Evolutionary conservation across 2,113 vertebrate species (phyloP).

Genomic region (Poecile atricapillus): DNA sequence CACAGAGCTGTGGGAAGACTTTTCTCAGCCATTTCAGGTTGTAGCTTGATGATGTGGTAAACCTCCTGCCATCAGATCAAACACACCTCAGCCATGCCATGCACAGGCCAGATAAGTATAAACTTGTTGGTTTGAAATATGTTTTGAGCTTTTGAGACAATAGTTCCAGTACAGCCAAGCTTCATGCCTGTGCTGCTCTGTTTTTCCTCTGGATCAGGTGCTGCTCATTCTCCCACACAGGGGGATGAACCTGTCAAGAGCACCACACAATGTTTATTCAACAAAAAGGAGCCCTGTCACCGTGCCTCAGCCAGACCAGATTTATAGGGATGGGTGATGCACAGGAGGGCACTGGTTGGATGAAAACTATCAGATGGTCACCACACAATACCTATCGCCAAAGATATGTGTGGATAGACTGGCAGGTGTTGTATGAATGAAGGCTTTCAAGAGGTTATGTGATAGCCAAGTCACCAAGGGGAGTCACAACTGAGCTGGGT

Average conservation of each 20-base stretch:
- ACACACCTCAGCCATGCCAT: not conserved
- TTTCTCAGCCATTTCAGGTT: not conserved
- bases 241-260: fast-evolving
- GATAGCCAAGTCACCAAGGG: not conserved
- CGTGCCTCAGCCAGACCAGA: not conserved
- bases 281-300: not conserved
- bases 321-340: not conserved
- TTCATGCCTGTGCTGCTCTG: not conserved
- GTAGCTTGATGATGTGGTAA: not conserved
- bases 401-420: fast-evolving
- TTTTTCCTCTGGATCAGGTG: not conserved
- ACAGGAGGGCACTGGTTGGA: not conserved
- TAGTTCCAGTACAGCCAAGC: not conserved
- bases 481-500: not conserved
- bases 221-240: not conserved
- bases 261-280: fast-evolving
- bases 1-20: fast-evolving
- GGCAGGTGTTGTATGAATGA: not conserved
- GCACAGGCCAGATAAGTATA: not conserved
- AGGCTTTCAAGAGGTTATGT: not conserved
- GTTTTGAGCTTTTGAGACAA: not conserved
- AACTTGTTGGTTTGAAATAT: not conserved
- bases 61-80: not conserved
- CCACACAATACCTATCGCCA: not conserved
- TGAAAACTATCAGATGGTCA: not conserved